Evolutionary conservation across 2,797 vertebrate species (phyloP), one percentile per base, ranked within the genome.

Genomic region (Crocidura indochinensis): DNA sequence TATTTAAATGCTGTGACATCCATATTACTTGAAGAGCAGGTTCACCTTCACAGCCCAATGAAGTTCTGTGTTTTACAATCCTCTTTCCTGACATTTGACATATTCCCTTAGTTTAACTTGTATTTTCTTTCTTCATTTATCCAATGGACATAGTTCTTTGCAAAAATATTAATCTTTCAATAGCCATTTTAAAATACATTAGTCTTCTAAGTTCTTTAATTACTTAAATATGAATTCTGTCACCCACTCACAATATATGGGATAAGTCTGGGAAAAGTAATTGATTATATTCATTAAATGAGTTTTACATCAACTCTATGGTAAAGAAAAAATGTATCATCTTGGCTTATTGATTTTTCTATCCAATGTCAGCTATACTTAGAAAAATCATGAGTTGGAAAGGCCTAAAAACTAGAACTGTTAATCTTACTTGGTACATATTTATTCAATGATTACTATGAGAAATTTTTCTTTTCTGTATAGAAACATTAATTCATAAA

Each of bases 401-500:
- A 69, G 7, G 8, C 60, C 46, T 82, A 85, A 67, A 91, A 44
- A 12, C 72, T 90, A 72, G 29, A 87, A 60, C 14, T 85, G 17
- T 53, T 69, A 10, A 44, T 87, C 51, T 46, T 76, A 83, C 68
- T 91, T 94, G 71, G 78, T 7, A 94, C 74, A 80, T 15, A 75
- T 10, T 74, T 91, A 47, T 69, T 87, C 4, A 71, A 53, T 87
- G 19, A 6, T 81, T 87, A 68, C 20, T 51, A 62, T 47, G 76
- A 90, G 73, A 69, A 87, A 76, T 46, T 77, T 88, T 64, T 67
- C 2, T 31, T 75, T 47, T 88, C n/a, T 78, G 75, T 65, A 64
- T 77, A 68, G 10, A 84, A 83, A 60, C 24, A 78, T 84, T 65
- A 87, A 56, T 64, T 82, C 5, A 31, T 65, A 76, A 73, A 93